Base-by-base conservation (phyloP, 2,888 invertebrate genomes). In the Ornithoptera alexandrae region DNA sequence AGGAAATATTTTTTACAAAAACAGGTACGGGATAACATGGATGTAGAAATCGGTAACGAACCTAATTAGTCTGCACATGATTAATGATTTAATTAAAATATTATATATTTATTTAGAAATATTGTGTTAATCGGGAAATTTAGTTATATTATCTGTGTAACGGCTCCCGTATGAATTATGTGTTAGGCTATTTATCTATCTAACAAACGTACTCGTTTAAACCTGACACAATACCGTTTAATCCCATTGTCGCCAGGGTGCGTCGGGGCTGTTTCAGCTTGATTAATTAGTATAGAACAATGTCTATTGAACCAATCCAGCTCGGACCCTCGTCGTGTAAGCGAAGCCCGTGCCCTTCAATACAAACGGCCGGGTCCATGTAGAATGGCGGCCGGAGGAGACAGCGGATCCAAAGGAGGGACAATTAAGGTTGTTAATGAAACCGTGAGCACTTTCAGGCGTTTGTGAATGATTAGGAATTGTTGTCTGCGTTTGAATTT, bases 221-320 rank as follows among this genome's bases (percentile, higher is more conserved):
- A 87, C 82, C 87, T 84, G 80, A 83, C 80, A 85, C 85, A 83
- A 87, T 85, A 81, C 83, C 80, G 79, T 82, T 79, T 86, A 86
- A 88, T 86, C 86, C 84, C 75, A 81, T 82, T 86, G 84, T 87
- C 82, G 81, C 74, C 70, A 73, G 74, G 73, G 74, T 73, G 74
- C 73, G 77, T 79, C 76, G 63, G 60, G 76, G 78, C 76, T 80
- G 82, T 81, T 82, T 85, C 84, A 80, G 82, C 70, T 81, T 88
- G 86, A 91, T 90, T 90, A 90, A 91, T 91, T 87, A 86, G 82
- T 81, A 76, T 76, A 76, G 75, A 81, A 82, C 83, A 78, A 78
- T 78, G 75, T 72, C 68, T 72, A 72, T 71, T 72, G 69, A 72
- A 72, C 73, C 71, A 61, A 53, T 64, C 59, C 59, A 65, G 39